These are phyloP conservation scores for Drosophila pandora DNA, from an alignment of 1,140 invertebrate genomes.

Conservation along the genomic window DNA sequence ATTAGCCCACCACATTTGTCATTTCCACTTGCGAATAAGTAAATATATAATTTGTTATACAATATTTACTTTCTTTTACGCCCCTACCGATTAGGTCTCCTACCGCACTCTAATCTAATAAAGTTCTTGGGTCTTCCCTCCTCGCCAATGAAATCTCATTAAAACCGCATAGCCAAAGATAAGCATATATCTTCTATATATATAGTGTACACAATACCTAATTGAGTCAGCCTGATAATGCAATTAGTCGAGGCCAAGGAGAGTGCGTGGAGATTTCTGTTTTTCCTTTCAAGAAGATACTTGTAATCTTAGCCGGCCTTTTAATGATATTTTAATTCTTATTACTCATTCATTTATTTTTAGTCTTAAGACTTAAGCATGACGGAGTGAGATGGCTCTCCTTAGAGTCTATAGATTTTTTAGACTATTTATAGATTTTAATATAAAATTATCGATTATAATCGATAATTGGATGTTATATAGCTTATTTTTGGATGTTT, in stretches of 20 bases:
- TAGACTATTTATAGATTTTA: no score
- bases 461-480: no score
- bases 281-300: constrained; percentile 17
- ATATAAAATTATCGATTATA: no score
- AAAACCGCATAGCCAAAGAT: constrained; percentile 43
- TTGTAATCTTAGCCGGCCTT: constrained; percentile 39
- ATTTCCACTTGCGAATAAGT: not conserved
- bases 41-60: constrained; percentile 31
- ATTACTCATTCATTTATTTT: no score
- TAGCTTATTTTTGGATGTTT: no score
- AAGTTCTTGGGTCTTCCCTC: constrained; percentile 24
- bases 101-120: constrained; percentile 66
- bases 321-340: no score
- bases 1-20: not conserved
- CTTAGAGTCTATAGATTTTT: no score
- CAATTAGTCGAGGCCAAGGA: constrained; percentile 58
- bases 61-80: constrained; percentile 32
- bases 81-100: constrained; percentile 2
- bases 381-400: no score
- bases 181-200: constrained; percentile 33
- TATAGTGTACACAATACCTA: constrained; percentile 47
- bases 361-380: no score
- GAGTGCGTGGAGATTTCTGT: constrained; percentile 18
- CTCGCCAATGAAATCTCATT: constrained; percentile 40
- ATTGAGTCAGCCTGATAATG: constrained; percentile 75